Base-by-base conservation (phyloP, 2,888 invertebrate genomes). In the Scelioninae gen. 1 region DNA sequence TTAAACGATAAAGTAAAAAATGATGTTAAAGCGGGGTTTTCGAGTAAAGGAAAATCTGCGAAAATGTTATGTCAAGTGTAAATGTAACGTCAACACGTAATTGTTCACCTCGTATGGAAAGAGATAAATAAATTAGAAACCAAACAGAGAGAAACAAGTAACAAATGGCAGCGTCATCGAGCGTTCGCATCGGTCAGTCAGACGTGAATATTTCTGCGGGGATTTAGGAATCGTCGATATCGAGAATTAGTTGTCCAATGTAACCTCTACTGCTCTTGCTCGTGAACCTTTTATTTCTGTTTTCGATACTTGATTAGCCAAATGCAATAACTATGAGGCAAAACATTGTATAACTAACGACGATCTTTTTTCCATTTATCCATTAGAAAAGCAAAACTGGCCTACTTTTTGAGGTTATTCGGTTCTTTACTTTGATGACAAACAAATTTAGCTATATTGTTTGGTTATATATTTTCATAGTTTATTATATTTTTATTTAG, bases 81-180 rank as follows among this genome's bases (percentile, higher is more conserved):
- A 69, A 53, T 77, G 77, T 72, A 71, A 71, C 38, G 55, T 38
- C 56, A 34, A 40, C 34, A 53, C 13, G 47, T 62, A 77, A 77
- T 72, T 60, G 55, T 58, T 71, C 72, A 72, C 66, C 72, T 76
- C 76, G 76, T 72, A 55, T 63, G 58, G 51, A 16, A 75, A 62
- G 31, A 75, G 34, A 47, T 60, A 31, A 75, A 31, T 9, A 16
- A 71, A 58, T 49, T 71, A 71, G 62, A 16, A 60, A 62, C 34
- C 40, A 65, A 79, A 71, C 51, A 63, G 13, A 58, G 38, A 45
- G 23, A 72, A 65, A 38, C 11, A 38, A 10, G 8, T 11, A 38
- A 69, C 11, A 34, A 81, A 81, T 81, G 81, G 69, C 76, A 81
- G 66, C 77, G 82, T 82, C 77, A 82, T 77, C 82, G 77, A 82